Conservation (phyloP, 1,140 invertebrate genomes). For the Bombus confusus region DNA sequence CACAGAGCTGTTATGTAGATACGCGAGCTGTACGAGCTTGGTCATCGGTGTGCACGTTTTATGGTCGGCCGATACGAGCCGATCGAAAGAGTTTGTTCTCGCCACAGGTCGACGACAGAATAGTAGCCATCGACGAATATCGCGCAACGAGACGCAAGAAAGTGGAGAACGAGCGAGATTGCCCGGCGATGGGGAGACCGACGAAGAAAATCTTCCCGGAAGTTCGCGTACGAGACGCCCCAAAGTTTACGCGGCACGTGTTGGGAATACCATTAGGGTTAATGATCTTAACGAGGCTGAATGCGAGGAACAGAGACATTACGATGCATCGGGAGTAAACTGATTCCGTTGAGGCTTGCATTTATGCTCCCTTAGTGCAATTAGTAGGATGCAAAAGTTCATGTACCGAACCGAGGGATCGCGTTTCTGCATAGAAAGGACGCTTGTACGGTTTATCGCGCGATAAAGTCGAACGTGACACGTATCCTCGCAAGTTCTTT, state of each 20-base stretch:
- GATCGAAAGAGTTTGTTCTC: slow-evolving; percentile 19
- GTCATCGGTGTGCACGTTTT: slow-evolving; percentile 59
- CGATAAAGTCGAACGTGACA: not conserved
- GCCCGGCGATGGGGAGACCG: slow-evolving; percentile 2
- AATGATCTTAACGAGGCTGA: slow-evolving; percentile 60
- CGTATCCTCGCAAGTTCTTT: not conserved
- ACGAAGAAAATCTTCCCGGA: slow-evolving; percentile 56
- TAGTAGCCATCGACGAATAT: not conserved
- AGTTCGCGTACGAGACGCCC: slow-evolving; percentile 31
- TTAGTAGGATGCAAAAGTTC: not conserved
- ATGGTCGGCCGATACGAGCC: slow-evolving; percentile 65
- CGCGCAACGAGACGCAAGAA: not conserved
- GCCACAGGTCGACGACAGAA: slow-evolving; percentile 32
- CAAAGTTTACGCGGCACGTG: slow-evolving; percentile 49
- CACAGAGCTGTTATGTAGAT: slow-evolving; percentile 60
- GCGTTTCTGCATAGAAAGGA: not conserved
- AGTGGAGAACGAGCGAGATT: not conserved
- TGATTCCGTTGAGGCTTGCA: slow-evolving; percentile 24
- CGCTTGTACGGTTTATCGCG: not conserved
- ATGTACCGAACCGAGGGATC: not conserved
- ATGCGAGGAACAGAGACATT: slow-evolving; percentile 52
- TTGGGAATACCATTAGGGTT: slow-evolving; percentile 62
- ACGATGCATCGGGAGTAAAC: slow-evolving; percentile 24
- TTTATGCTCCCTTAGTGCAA: not conserved
- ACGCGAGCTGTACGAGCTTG: slow-evolving; percentile 62